A percentile compares a stretch with the other conserved stretches of the same genome.
Conservation (phyloP, 2,888 invertebrate genomes). For the Andrena bucephala region DNA sequence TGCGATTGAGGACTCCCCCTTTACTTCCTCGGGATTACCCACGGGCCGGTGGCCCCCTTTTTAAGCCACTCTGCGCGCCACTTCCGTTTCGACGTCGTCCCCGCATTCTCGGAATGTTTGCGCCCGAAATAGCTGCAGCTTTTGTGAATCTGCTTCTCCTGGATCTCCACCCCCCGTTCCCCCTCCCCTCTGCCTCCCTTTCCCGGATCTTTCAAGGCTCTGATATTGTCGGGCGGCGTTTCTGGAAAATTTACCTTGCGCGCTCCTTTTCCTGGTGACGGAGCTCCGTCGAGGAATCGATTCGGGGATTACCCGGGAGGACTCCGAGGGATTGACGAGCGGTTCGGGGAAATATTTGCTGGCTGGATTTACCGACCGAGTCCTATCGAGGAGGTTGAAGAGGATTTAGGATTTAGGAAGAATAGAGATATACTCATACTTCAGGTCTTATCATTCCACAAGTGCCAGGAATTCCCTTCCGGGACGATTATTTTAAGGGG, state of each 20-base stretch:
- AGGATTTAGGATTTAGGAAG: not conserved
- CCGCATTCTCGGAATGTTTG: conserved; percentile 49
- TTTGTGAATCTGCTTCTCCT: conserved; percentile 52
- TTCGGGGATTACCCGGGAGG: not conserved
- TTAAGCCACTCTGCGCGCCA: conserved; percentile 55
- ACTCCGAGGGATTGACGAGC: not conserved
- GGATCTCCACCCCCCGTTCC: not conserved
- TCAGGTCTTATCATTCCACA: not conserved
- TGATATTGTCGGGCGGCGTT: conserved; percentile 33
- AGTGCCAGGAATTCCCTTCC: not conserved
- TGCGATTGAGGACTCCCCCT: conserved; percentile 49
- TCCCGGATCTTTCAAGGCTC: conserved; percentile 40
- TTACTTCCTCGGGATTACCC: conserved; percentile 61
- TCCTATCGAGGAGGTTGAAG: no score
- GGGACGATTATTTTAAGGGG: not conserved
- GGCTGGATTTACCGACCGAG: not conserved
- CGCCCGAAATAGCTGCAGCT: conserved; percentile 55
- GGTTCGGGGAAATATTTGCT: not conserved
- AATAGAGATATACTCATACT: not conserved
- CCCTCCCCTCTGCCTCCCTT: not conserved
- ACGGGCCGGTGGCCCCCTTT: conserved; percentile 55
- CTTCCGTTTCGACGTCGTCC: conserved; percentile 59
- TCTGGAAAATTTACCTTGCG: conserved; percentile 37
- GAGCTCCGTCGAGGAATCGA: conserved; percentile 1
- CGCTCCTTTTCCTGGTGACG: not conserved